Evolutionary conservation across 2,888 invertebrate species (phyloP).

Genomic region (Tinea pellionella): DNA sequence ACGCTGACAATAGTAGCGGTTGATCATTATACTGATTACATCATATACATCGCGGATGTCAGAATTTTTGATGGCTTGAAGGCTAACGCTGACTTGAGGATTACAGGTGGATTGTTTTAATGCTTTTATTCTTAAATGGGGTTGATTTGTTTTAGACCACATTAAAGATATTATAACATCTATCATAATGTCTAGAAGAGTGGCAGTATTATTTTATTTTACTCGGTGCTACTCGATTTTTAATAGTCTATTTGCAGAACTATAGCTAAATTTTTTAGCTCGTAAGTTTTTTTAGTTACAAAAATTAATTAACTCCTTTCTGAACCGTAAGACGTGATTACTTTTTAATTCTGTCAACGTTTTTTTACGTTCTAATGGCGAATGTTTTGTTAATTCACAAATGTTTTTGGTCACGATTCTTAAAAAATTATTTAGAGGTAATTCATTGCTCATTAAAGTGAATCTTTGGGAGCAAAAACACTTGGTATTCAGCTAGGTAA

Average conservation of each 20-base stretch:
- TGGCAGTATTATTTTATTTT: not conserved
- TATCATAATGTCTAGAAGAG: not conserved
- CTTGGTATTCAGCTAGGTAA: not conserved
- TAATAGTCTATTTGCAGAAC: not conserved
- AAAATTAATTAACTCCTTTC: not conserved
- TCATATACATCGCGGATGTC: conserved; percentile 22
- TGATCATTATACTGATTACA: conserved; percentile 39
- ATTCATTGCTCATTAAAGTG: conserved; percentile 1
- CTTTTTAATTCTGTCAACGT: not conserved
- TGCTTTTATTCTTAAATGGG: too few relatives aligned
- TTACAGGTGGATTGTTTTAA: not conserved
- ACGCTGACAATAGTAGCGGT: conserved; percentile 40
- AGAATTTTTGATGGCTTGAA: conserved; percentile 10
- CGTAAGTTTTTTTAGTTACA: not conserved
- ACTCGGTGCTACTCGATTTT: not conserved
- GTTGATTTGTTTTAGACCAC: too few relatives aligned
- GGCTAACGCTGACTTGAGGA: not conserved
- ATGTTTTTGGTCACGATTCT: not conserved
- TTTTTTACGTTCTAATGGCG: not conserved
- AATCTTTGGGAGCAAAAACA: not conserved
- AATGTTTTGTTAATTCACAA: not conserved
- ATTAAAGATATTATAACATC: too few relatives aligned
- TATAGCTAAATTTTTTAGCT: not conserved
- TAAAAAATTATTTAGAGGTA: not conserved
- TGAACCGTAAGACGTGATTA: not conserved